A percentile compares a stretch with the other conserved stretches of the same genome.
Evolutionary conservation across 1,140 invertebrate species (phyloP).

Genomic region (Rhynchophorus ferrugineus): DNA sequence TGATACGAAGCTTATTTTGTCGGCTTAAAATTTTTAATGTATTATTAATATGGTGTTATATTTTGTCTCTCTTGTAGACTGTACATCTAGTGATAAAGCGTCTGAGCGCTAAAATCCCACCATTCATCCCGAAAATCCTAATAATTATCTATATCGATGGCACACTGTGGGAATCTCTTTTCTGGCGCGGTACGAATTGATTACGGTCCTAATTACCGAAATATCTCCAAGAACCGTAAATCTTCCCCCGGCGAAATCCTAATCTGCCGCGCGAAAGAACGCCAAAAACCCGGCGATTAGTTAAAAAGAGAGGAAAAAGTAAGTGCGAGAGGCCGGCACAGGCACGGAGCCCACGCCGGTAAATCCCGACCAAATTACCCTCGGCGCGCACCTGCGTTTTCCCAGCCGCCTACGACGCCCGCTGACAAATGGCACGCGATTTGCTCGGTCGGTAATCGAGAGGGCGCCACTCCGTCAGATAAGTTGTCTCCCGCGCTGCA

Average conservation of each 20-base stretch:
- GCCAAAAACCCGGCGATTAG: constrained; percentile 12
- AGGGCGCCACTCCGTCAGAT: constrained; percentile 33
- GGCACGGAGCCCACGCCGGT: too few species aligned
- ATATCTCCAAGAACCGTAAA: constrained; percentile 11
- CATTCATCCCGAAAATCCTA: too few species aligned
- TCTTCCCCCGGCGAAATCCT: constrained; percentile 17
- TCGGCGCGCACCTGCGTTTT: constrained; percentile 34
- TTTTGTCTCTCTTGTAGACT: too few species aligned
- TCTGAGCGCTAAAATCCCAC: too few species aligned
- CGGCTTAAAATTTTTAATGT: too few species aligned
- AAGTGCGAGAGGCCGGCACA: constrained; percentile 15
- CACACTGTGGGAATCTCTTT: too few species aligned
- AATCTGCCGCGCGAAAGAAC: constrained; percentile 17
- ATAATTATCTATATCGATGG: too few species aligned
- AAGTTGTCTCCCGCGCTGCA: constrained; percentile 27
- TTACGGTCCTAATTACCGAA: background rate
- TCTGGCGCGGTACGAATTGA: too few species aligned
- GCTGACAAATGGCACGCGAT: constrained; percentile 40
- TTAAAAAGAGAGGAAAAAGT: constrained; percentile 19
- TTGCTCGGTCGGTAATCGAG: constrained; percentile 37
- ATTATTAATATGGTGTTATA: too few species aligned
- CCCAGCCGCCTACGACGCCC: constrained; percentile 29
- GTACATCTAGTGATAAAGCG: too few species aligned
- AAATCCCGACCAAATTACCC: constrained; percentile 38
- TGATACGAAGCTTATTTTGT: too few species aligned